Base-by-base conservation (phyloP, 2,113 vertebrate genomes). In the Peucedramus taeniatus region DNA sequence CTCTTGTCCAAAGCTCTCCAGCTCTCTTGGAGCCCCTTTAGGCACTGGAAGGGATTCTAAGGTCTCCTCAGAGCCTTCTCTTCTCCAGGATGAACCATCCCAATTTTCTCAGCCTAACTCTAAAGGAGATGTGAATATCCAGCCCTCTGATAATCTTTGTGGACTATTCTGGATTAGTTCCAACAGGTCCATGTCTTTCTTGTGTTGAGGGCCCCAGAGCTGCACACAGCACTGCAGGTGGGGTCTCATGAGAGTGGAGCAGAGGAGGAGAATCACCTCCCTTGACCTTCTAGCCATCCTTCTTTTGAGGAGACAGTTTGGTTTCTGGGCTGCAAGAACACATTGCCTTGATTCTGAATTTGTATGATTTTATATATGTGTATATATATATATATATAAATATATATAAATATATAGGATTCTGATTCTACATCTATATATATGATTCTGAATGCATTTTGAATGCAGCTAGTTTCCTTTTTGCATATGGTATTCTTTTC, bases 111-210 rank as follows among this genome's bases (percentile, higher is more conserved):
- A 54, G 20, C 28, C 24, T 60, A 45, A 13, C 6, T 31, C 47
- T 53, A 31, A 5, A 54, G 40, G 9, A 69, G 11, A 69, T 14
- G 7, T 47, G 61, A 82, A 53, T 75, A 68, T 22, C 30, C 47
- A 68, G 6, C 40, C 24, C 47, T 54, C 30, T 63, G n/a, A 47
- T 54, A 35, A 54, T 19, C 70, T 49, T 31, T 35, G 15, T 31
- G n/a, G 40, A 31, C 17, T 33, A 7, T 7, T 54, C 30, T 61
- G 70, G 54, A 23, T 18, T 35, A 13, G 12, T 54, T 76, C n/a
- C 47, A 68, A 4, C 30, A 54, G 24, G 14, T 47, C 21, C 63
- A 61, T 0, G 0, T 47, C 47, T 21, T 45, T 20, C n/a, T 47
- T 31, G 13, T 61, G 31, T 13, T 35, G 54, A 60, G 17, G 26